Evolutionary conservation across 2,797 vertebrate species (phyloP).

Genomic region (Balearica regulorum): DNA sequence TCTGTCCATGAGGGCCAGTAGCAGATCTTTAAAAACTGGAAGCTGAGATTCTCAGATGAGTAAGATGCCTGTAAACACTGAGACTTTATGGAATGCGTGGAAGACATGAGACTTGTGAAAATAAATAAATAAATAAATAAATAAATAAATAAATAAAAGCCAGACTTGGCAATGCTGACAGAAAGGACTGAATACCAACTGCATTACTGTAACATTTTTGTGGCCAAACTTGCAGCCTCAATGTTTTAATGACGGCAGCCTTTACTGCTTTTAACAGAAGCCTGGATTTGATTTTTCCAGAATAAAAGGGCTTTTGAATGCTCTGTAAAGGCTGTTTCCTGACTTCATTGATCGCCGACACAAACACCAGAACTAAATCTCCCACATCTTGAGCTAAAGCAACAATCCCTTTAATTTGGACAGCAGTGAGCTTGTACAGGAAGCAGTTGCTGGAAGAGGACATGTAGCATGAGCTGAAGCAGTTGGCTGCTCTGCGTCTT

Average conservation of each 20-base stretch:
- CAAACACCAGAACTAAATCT: constrained; percentile 47
- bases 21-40: constrained; percentile 21
- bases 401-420: constrained; percentile 32
- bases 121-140: not conserved
- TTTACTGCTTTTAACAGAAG: constrained; percentile 41
- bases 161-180: not conserved
- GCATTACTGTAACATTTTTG: constrained; percentile 54
- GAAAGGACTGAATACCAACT: constrained; percentile 39
- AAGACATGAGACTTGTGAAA: constrained; percentile 50
- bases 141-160: constrained; percentile 42
- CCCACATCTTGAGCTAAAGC: constrained; percentile 32
- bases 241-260: constrained; percentile 40
- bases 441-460: constrained; percentile 33
- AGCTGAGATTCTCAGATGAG: constrained; percentile 28
- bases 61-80: constrained; percentile 27
- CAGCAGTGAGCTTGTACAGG: constrained; percentile 21
- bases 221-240: constrained; percentile 49
- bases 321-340: constrained; percentile 47
- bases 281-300: constrained; percentile 50
- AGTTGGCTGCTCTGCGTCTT: not conserved
- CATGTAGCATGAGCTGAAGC: not conserved
- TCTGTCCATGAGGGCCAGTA: not conserved
- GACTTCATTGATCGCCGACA: constrained; percentile 20
- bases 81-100: constrained; percentile 23
- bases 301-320: constrained; percentile 57